Evolutionary conservation across 2,888 invertebrate species (phyloP).

Genomic region (Drosophila parthenogenetica): DNA sequence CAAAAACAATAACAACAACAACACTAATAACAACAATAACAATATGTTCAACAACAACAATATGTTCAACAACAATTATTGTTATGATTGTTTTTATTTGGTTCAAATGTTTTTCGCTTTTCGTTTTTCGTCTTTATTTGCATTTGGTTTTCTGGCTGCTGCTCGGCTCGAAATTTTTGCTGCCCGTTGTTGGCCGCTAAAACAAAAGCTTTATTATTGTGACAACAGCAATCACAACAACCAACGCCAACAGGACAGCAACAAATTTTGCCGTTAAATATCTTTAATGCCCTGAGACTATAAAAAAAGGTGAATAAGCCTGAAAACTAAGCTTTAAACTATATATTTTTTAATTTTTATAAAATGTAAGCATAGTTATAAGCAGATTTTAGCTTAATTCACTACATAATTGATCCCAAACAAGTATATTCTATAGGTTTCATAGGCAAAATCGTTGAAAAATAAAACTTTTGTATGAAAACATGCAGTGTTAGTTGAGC

Average conservation of each 20-base stretch:
- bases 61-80: constrained; percentile 36
- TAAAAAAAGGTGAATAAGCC: neutral
- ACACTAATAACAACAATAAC: constrained; percentile 15
- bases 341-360: no score
- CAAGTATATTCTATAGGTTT: no score
- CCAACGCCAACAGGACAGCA: neutral
- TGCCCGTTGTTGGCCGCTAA: constrained; percentile 6
- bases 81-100: constrained; percentile 45
- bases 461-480: no score
- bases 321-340: no score
- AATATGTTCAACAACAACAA: constrained; percentile 26
- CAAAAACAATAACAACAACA: constrained; percentile 8
- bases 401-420: no score
- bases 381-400: no score
- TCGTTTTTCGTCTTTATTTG: constrained; percentile 33
- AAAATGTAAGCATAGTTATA: no score
- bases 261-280: neutral
- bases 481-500: no score
- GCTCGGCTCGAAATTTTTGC: constrained; percentile 14
- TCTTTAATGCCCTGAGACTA: neutral
- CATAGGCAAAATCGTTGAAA: no score
- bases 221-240: neutral
- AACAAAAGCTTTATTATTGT: constrained; percentile 22
- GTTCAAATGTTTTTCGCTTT: constrained; percentile 30
- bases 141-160: constrained; percentile 25